phyloP scores from a whole-genome alignment of 2,797 vertebrate genomes.

The Centroberyx gerrardi region DNA sequence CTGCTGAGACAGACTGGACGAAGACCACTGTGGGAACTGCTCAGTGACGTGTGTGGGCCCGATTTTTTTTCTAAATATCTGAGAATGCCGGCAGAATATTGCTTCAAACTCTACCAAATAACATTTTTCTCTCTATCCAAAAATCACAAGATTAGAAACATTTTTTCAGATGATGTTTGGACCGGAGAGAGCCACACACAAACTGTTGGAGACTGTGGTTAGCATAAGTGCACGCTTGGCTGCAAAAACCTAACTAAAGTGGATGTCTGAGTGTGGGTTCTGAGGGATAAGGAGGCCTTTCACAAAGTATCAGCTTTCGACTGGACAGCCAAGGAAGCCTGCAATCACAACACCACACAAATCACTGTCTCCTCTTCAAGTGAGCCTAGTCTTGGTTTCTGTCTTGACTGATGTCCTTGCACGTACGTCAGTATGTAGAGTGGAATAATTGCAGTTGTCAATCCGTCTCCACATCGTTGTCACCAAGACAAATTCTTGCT shows the following conservation, averaged over 20 bases:
- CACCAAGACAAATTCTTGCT: constrained; percentile 19
- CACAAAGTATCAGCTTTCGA: constrained; percentile 11
- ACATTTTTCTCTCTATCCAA: background rate
- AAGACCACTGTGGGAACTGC: background rate
- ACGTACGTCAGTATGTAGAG: too few relatives aligned
- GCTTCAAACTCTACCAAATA: background rate
- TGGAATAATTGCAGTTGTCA: too few relatives aligned
- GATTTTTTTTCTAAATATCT: background rate
- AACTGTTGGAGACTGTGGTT: constrained; percentile 7
- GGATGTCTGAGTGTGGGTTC: background rate
- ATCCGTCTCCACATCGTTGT: too few relatives aligned
- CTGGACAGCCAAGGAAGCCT: constrained; percentile 17
- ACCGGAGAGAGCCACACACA: constrained; percentile 3
- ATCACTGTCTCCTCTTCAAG: constrained; percentile 7
- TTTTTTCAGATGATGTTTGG: background rate
- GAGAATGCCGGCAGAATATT: background rate
- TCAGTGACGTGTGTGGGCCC: background rate
- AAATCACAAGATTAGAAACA: background rate
- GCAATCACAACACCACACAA: constrained; percentile 34
- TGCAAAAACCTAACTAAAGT: background rate
- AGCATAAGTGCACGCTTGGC: constrained; percentile 2
- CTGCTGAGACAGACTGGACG: background rate
- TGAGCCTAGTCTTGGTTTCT: constrained; percentile 9
- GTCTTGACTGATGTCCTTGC: constrained; percentile 1
- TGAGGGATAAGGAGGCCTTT: background rate